Base-by-base conservation (phyloP, 2,888 invertebrate species). In the Alcis repandata region DNA sequence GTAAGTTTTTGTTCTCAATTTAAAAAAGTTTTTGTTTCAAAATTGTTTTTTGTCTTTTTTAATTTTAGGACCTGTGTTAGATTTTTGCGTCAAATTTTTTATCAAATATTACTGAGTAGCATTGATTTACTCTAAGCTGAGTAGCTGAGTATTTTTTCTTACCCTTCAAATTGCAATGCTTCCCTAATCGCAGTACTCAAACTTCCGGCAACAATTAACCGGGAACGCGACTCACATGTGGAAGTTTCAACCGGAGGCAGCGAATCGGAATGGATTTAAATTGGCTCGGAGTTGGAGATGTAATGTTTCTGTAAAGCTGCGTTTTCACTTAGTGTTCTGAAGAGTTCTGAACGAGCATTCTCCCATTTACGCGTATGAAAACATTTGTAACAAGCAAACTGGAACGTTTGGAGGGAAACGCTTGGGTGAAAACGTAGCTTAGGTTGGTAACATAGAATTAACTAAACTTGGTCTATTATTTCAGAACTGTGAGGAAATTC, bases 201-300 rank as follows among this genome's bases (percentile, higher is more conserved):
- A 63, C 57, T 63, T 51, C 52, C 11, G 13, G 53, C 48, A 59
- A 59, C 59, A 63, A 59, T 53, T 59, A 63, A 20, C 20, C 20
- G 20, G 43, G 45, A 40, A 58, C 38, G 46, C 11, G 52, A 33
- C 40, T 51, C 56, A 33, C 52, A 63, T 27, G 59, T 49, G 48
- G 13, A 54, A 64, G 22, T 64, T 62, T 59, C 0, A 33, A 57
- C 36, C 7, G 40, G 27, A 52, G 43, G 52, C 45, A 58, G 57
- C 20, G 27, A 46, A 32, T 46, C 20, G 43, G 38, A 56, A 64
- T 59, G 59, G 59, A 59, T 59, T 59, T 59, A 43, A 54, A 64
- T 59, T 54, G 59, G 53, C 54, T 63, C 15, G 19, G 19, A 59
- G 49, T 56, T 54, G 1, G 17, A 49, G 40, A 46, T 63, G 48